Conservation (phyloP, 1,140 invertebrate species). For the Myzus persicae region DNA sequence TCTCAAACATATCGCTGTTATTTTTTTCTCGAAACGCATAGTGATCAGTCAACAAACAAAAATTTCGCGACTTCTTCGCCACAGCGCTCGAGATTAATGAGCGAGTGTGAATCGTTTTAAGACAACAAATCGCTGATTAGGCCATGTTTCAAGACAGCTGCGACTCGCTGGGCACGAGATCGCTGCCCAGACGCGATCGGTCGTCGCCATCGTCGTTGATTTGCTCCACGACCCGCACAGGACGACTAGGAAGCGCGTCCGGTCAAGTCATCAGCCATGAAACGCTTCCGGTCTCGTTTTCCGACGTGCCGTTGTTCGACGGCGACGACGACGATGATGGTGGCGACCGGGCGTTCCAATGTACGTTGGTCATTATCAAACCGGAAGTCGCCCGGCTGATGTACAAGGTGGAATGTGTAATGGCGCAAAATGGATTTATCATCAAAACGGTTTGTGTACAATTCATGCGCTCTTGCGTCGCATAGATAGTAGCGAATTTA, state of each 20-base stretch:
- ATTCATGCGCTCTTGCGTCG: neutral
- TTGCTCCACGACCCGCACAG: neutral
- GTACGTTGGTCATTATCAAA: slow-evolving; percentile 32
- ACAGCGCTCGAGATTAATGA: neutral
- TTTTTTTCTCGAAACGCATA: neutral
- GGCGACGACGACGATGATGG: neutral
- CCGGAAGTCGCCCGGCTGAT: neutral
- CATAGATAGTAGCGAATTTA: neutral
- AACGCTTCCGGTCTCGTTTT: neutral
- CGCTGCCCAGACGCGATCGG: neutral
- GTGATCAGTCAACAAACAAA: neutral
- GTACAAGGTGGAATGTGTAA: slow-evolving; percentile 18
- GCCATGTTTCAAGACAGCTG: neutral
- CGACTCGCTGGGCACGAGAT: neutral
- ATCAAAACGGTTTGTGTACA: neutral
- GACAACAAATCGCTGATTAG: neutral
- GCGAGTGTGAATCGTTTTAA: neutral
- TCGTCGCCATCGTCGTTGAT: neutral
- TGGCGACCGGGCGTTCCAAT: neutral
- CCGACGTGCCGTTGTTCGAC: neutral
- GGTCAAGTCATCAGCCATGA: neutral
- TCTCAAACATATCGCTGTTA: neutral
- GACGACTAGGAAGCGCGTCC: neutral
- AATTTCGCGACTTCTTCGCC: neutral
- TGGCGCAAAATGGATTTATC: slow-evolving; percentile 34